phyloP scores from a whole-genome alignment of 1,140 invertebrate genomes.

The Mizuhopecten yessoensis region DNA sequence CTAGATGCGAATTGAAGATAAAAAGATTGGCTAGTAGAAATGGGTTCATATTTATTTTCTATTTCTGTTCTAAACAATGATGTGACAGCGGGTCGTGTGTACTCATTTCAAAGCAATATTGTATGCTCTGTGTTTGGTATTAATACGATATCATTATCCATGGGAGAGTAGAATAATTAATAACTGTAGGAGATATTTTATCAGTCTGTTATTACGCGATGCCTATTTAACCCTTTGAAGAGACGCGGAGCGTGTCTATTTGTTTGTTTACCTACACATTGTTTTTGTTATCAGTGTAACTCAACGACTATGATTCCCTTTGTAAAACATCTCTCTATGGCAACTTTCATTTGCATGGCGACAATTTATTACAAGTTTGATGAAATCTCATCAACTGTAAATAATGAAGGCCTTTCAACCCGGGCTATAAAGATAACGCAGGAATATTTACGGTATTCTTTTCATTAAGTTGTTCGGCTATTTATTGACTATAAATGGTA shows the following conservation, averaged over 20 bases:
- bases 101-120: not conserved
- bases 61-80: not conserved
- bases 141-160: conserved; percentile 7
- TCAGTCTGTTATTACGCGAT: not conserved
- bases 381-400: not conserved
- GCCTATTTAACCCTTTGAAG: conserved; percentile 33
- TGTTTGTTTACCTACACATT: conserved; percentile 1
- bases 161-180: not conserved
- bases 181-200: not conserved
- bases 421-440: not conserved
- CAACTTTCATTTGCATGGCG: conserved; percentile 32
- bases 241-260: not conserved
- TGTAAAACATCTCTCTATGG: conserved; percentile 20
- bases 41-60: not conserved
- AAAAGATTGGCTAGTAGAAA: too few species aligned
- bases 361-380: conserved; percentile 35
- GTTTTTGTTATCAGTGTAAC: not conserved
- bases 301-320: not conserved
- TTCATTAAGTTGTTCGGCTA: not conserved
- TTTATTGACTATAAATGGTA: conserved; percentile 31
- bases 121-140: not conserved
- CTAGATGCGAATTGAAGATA: too few species aligned
- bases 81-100: not conserved
- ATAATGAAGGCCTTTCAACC: conserved; percentile 26
- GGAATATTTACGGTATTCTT: not conserved